Conservation (phyloP, 2,888 invertebrate genomes). For the Schizaphis graminum region DNA sequence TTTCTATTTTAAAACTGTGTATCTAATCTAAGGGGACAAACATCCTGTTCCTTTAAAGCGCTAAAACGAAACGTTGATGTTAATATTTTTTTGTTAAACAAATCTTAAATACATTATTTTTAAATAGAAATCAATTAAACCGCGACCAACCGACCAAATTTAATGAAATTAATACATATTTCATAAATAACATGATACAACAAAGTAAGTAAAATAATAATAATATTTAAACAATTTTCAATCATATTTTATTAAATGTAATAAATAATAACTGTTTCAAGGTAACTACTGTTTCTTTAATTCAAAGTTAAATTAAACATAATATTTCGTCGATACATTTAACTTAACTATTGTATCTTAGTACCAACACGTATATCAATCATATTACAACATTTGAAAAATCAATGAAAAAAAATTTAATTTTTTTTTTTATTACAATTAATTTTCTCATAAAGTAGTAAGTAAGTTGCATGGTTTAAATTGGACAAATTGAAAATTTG, state of each 20-base stretch:
- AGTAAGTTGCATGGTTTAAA: neutral
- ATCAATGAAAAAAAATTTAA: neutral
- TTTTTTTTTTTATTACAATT: neutral
- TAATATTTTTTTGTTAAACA: conserved; percentile 30
- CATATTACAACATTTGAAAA: neutral
- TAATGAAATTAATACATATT: neutral
- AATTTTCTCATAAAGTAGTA: neutral
- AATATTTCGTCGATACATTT: no score
- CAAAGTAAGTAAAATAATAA: neutral
- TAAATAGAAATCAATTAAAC: neutral
- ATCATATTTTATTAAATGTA: neutral
- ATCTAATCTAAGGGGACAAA: neutral
- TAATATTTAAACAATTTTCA: neutral
- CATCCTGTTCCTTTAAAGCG: conserved; percentile 47
- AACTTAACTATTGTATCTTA: no score
- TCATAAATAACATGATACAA: neutral
- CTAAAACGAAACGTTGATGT: neutral
- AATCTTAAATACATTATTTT: neutral
- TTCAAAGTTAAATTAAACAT: no score
- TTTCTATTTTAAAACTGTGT: conserved; percentile 54
- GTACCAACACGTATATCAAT: neutral
- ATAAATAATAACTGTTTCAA: neutral
- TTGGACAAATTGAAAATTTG: neutral
- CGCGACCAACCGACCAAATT: neutral
- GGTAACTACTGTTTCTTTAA: no score